These are phyloP conservation scores for Lutjanus campechanus DNA, from an alignment of 2,797 vertebrate species.

Conservation along the genomic window DNA sequence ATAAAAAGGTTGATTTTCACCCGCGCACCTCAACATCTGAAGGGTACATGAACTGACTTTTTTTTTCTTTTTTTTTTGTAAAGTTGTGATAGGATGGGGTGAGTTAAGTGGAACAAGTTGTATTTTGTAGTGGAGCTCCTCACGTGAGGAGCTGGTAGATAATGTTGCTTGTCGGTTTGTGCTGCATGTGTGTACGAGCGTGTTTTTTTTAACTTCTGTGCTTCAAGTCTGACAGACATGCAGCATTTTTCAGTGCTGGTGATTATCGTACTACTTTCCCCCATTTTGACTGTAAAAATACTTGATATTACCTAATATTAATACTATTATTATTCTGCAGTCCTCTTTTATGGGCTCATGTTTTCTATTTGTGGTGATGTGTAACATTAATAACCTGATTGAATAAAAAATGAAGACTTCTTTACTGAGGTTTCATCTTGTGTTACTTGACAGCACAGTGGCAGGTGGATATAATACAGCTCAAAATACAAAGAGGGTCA, in stretches of 20 bases:
- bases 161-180: conserved; percentile 80
- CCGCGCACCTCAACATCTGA: conserved; percentile 18
- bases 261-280: conserved; percentile 60
- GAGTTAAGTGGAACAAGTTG: conserved; percentile 62
- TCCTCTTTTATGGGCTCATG: conserved; percentile 76
- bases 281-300: conserved; percentile 76
- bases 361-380: conserved; percentile 83
- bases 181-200: conserved; percentile 83
- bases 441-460: conserved; percentile 39
- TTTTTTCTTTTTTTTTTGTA: conserved; percentile 42
- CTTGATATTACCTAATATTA: conserved; percentile 72
- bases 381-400: conserved; percentile 76
- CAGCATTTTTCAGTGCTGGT: conserved; percentile 72
- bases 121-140: conserved; percentile 73
- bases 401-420: conserved; percentile 77
- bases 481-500: conserved; percentile 48
- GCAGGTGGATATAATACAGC: not conserved
- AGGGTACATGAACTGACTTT: conserved; percentile 15
- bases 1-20: conserved; percentile 11
- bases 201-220: conserved; percentile 63
- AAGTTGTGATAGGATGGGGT: conserved; percentile 46
- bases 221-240: conserved; percentile 64
- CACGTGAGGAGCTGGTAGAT: conserved; percentile 72
- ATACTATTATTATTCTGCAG: conserved; percentile 65
- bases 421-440: conserved; percentile 50